These are phyloP conservation scores for Thripadectes ignobilis DNA, from an alignment of 2,797 vertebrate species.

Conservation along the genomic window DNA sequence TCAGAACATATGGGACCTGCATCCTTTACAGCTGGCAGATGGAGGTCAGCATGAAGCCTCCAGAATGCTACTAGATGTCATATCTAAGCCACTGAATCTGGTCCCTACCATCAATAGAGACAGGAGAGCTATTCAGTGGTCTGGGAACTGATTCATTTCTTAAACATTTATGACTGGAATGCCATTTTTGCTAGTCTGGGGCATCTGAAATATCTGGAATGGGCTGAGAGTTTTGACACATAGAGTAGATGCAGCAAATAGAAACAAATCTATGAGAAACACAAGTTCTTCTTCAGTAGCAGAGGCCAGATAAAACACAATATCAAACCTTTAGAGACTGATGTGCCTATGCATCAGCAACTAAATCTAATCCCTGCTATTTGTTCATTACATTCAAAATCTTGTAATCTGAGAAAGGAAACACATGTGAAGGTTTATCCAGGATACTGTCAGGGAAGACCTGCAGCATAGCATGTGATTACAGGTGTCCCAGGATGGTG, in stretches of 20 bases:
- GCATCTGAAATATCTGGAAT: background rate
- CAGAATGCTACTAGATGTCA: background rate
- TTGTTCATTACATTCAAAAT: background rate
- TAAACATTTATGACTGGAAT: background rate
- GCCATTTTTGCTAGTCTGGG: background rate
- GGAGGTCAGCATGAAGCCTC: background rate
- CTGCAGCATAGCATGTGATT: background rate
- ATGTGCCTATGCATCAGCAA: background rate
- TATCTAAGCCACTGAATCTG: background rate
- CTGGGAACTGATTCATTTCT: background rate
- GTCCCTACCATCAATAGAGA: background rate
- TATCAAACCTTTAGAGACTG: background rate
- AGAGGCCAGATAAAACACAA: background rate
- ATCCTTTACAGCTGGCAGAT: background rate
- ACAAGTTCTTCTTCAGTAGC: background rate
- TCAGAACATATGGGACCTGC: background rate
- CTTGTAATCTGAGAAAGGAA: background rate
- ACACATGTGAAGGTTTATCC: background rate
- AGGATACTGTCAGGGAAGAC: background rate
- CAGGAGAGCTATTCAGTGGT: background rate
- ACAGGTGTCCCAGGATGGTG: background rate
- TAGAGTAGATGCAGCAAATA: background rate
- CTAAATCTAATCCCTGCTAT: background rate
- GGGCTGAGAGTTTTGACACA: background rate
- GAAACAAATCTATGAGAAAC: background rate